Evolutionary conservation across 2,797 vertebrate species (phyloP).

Genomic region (Luscinia megarhynchos): DNA sequence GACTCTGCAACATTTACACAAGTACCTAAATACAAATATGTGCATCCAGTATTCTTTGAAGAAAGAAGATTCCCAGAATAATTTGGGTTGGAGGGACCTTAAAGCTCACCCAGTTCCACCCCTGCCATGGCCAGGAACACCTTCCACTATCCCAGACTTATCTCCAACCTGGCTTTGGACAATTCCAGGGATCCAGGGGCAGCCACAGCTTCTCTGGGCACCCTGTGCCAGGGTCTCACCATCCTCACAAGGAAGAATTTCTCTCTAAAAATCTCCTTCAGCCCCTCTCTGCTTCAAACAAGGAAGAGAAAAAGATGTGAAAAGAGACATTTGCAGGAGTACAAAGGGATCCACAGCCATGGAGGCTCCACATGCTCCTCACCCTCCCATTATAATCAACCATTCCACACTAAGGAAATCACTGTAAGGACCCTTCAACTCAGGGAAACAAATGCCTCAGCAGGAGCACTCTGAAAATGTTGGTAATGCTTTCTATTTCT

Average conservation of each 20-base stretch:
- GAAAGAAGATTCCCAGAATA: background rate
- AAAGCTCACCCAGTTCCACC: background rate
- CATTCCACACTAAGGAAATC: background rate
- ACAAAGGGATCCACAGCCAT: background rate
- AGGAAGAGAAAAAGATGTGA: background rate
- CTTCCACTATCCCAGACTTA: rapidly evolving
- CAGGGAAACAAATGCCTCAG: background rate
- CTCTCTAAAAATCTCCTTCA: background rate
- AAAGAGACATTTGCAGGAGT: background rate
- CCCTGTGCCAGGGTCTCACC: rapidly evolving
- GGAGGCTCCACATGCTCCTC: background rate
- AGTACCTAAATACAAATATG: rapidly evolving
- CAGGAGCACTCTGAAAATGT: background rate
- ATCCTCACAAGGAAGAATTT: background rate
- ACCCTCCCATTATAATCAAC: background rate
- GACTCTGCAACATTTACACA: background rate
- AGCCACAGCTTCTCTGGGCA: background rate
- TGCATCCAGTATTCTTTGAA: background rate
- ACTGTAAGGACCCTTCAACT: background rate
- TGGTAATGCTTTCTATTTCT: background rate
- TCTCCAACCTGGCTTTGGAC: background rate
- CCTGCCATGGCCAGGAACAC: background rate
- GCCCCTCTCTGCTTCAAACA: background rate
- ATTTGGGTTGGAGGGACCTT: background rate
- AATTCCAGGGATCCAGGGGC: background rate